Base-by-base conservation (phyloP, 1,140 invertebrate genomes). In the Drosophila tsacasi region DNA sequence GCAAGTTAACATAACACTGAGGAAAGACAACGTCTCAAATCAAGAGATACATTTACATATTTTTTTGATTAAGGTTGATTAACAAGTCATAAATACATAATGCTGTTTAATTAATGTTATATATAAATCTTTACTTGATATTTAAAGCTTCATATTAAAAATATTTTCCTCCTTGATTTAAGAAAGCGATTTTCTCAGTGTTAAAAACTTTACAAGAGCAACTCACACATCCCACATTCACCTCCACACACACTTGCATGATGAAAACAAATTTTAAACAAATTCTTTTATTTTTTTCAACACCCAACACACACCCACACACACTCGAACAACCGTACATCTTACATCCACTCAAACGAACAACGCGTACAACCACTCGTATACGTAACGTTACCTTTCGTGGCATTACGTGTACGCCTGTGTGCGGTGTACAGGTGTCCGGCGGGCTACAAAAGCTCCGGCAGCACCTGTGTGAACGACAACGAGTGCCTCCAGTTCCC, bases 401-500 rank as follows among this genome's bases (percentile, higher is more conserved):
- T 40, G 42, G 32, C 21, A 57, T 57, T 57, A 57, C 54, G 54
- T 57, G 39, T 47, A 30, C 62, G 72, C 62, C 61, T 58, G 54
- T 54, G 55, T 60, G 50, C 66, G 52, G 54, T 54, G 55, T 60
- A 47, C 66, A 97, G 96, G 94, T 97, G 96, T 94, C 96, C 95
- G 25, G 94, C 94, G 74, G 96, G 96, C 59, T 95, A 95, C 80
- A 94, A 94, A 82, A 94, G 94, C 63, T 94, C 94, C 44, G 95
- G 95, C 71, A 93, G 94, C 68, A 94, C 94, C 74, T 97, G 96
- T 92, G 94, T 95, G 79, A 96, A 97, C 93, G 95, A 96, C 85
- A 95, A 97, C 94, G 96, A 97, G 93, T 97, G 96, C 92, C 91
- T 94, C 79, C 91, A 93, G 60, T 93, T 93, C 62, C 96, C 96